These are phyloP conservation scores for Arothron firmamentum DNA, from an alignment of 2,113 vertebrate genomes.

Conservation along the genomic window DNA sequence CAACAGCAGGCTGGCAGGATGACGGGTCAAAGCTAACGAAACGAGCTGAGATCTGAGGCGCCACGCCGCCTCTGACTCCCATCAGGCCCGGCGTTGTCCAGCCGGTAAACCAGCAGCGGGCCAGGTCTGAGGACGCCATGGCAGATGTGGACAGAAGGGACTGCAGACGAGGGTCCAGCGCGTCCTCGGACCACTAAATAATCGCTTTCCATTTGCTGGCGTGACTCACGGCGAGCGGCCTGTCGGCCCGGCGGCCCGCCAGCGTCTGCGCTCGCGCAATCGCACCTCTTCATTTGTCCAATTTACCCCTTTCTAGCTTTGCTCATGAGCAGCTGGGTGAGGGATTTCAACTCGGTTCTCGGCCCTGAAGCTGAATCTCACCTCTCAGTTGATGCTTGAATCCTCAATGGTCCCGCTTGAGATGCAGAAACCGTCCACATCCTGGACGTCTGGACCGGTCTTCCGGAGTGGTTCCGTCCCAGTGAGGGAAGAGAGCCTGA, in stretches of 20 bases:
- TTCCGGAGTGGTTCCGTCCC: too few species aligned
- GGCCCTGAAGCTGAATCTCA: neutral
- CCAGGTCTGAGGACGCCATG: too few species aligned
- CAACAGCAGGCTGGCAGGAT: conserved; percentile 41
- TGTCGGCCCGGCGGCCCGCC: neutral
- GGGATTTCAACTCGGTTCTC: neutral
- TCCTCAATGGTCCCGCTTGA: neutral
- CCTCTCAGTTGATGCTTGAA: too few species aligned
- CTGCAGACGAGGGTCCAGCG: too few species aligned
- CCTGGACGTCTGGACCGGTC: neutral
- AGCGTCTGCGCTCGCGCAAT: conserved; percentile 8
- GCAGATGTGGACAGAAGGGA: too few species aligned
- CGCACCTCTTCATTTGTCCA: conserved; percentile 14
- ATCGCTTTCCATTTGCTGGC: conserved; percentile 9
- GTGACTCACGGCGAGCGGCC: conserved; percentile 12
- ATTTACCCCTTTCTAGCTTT: neutral
- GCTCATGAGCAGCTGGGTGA: neutral
- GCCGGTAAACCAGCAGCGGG: too few species aligned
- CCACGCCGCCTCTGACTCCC: too few species aligned
- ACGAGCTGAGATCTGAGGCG: neutral
- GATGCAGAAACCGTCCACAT: neutral
- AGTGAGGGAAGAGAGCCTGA: conserved; percentile 1
- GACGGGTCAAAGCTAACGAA: conserved; percentile 1
- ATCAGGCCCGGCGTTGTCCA: too few species aligned
- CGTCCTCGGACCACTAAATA: neutral